phyloP scores from a whole-genome alignment of 2,797 vertebrate genomes.

The Rallus crepitans region DNA sequence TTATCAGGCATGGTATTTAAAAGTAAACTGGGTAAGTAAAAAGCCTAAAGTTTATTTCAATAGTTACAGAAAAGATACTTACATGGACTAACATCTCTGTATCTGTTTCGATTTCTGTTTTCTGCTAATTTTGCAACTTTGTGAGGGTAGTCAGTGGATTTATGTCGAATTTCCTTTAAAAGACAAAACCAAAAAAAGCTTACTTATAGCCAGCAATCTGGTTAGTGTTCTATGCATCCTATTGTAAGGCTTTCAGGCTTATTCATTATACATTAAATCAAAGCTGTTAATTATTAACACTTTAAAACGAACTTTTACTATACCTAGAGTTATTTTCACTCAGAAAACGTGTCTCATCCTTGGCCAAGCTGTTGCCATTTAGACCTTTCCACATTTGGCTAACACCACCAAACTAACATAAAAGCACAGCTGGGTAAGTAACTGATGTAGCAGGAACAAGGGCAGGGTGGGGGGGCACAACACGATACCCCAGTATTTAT shows the following conservation, averaged over 20 bases:
- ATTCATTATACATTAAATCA: not conserved
- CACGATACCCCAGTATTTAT: not conserved
- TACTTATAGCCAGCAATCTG: conserved; percentile 30
- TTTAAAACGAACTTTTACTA: not conserved
- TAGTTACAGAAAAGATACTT: conserved; percentile 75
- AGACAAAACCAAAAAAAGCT: conserved; percentile 64
- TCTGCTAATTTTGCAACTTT: conserved; percentile 95
- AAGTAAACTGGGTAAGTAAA: not conserved
- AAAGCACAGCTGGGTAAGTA: not conserved
- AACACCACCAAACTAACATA: not conserved
- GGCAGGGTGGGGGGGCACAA: fast-evolving
- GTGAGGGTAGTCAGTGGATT: conserved; percentile 92
- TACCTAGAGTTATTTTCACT: not conserved
- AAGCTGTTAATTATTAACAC: not conserved
- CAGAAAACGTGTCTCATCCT: fast-evolving
- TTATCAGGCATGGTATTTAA: not conserved
- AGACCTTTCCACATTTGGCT: not conserved
- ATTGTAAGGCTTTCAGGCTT: not conserved
- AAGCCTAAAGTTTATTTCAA: not conserved
- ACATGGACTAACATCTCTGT: conserved; percentile 99
- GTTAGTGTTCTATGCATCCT: not conserved
- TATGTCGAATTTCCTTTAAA: conserved; percentile 93
- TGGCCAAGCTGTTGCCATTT: not conserved
- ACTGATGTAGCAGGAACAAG: not conserved
- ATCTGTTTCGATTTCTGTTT: conserved; percentile 96